A percentile compares a stretch with the other conserved stretches of the same genome.
Evolutionary conservation across 2,888 invertebrate genomes (phyloP).

Genomic region (Tenthredo scrophulariae): DNA sequence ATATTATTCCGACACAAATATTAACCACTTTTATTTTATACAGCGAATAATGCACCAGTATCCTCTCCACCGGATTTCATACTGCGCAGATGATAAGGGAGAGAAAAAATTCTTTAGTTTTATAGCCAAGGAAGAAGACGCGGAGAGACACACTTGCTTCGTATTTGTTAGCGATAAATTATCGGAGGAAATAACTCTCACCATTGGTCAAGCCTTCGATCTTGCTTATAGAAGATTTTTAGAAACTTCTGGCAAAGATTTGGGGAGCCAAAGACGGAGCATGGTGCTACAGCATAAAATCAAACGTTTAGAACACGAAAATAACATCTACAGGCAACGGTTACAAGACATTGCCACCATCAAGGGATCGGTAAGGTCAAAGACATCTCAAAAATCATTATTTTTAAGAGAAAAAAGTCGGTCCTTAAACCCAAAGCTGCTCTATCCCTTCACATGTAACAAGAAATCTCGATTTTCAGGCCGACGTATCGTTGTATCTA

Average conservation of each 20-base stretch:
- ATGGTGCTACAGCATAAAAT: slow-evolving; percentile 91
- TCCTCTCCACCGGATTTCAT: slow-evolving; percentile 97
- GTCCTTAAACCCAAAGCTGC: not conserved
- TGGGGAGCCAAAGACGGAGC: slow-evolving; percentile 90
- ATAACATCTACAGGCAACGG: slow-evolving; percentile 90
- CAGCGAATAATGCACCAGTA: slow-evolving; percentile 94
- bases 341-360: slow-evolving; percentile 84
- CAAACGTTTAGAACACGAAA: slow-evolving; percentile 92
- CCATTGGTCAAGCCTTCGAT: slow-evolving; percentile 99
- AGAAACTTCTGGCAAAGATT: slow-evolving; percentile 93
- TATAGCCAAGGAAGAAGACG: slow-evolving; percentile 89
- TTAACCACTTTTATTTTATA: slow-evolving; percentile 57
- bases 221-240: slow-evolving; percentile 97
- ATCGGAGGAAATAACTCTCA: slow-evolving; percentile 98
- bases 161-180: slow-evolving; percentile 98
- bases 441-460: not conserved
- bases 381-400: not conserved
- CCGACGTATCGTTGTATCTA: slow-evolving; percentile 80
- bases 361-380: slow-evolving; percentile 76
- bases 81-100: slow-evolving; percentile 99
- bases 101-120: slow-evolving; percentile 98
- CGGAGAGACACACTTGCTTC: slow-evolving; percentile 95
- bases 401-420: not conserved
- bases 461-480: slow-evolving; percentile 63
- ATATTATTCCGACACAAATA: not conserved